Evolutionary conservation across 2,888 invertebrate species (phyloP).

Genomic region (Rotaria magnacalcarata): DNA sequence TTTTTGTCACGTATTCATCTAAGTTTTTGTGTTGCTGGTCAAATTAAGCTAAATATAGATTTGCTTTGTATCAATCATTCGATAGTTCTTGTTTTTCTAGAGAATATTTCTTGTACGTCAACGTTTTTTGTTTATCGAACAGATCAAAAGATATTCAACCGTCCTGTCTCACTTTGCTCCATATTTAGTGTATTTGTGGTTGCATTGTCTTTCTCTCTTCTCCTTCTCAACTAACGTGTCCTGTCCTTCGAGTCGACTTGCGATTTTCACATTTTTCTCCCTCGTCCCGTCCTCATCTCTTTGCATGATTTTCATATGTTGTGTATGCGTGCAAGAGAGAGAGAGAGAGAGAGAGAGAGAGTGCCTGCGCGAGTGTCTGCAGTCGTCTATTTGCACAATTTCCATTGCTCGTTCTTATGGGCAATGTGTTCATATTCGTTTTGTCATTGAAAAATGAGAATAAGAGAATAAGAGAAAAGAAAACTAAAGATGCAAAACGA

Average conservation of each 20-base stretch:
- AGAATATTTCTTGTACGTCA: not conserved
- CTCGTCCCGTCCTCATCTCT: slow-evolving; percentile 16
- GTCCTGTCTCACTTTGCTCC: not conserved
- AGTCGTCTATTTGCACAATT: slow-evolving; percentile 28
- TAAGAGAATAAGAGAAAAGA: not conserved
- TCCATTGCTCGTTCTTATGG: slow-evolving; percentile 7
- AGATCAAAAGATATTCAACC: not conserved
- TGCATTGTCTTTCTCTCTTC: slow-evolving; percentile 22
- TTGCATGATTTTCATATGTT: slow-evolving; percentile 13
- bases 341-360: not conserved
- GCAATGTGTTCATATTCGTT: slow-evolving; percentile 31
- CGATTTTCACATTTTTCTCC: slow-evolving; percentile 24
- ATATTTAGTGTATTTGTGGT: slow-evolving; percentile 3
- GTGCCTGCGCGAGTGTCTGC: not conserved
- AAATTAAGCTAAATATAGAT: too few species aligned
- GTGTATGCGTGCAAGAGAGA: slow-evolving; percentile 8
- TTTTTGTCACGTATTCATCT: too few species aligned
- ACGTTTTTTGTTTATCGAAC: not conserved
- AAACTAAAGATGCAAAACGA: slow-evolving; percentile 22
- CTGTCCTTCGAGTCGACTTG: slow-evolving; percentile 26
- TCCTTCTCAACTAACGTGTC: slow-evolving; percentile 11
- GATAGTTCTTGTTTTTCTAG: too few species aligned
- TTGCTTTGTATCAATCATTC: too few species aligned
- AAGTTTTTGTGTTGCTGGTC: too few species aligned
- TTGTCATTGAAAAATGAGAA: slow-evolving; percentile 29